Evolutionary conservation across 2,113 vertebrate species (phyloP).

Genomic region (Eulemur macaco): DNA sequence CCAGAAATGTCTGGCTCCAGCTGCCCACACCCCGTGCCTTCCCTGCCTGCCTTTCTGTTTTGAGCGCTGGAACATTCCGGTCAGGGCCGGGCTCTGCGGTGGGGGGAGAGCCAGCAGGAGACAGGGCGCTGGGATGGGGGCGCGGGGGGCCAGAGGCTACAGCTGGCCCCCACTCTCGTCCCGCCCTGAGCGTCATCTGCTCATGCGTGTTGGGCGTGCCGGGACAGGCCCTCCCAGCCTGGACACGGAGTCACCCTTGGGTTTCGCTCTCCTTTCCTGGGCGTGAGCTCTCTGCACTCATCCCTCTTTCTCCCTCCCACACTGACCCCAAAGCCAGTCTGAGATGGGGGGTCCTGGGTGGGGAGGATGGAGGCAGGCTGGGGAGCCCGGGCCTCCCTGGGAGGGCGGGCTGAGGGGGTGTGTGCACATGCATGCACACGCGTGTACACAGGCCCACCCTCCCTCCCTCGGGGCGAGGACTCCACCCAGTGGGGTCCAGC

Average conservation of each 20-base stretch:
- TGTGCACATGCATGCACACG: rapidly evolving
- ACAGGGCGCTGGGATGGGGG: not conserved
- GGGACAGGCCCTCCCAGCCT: too few relatives aligned
- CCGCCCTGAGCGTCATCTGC: too few relatives aligned
- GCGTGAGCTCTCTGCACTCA: not conserved
- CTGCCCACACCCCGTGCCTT: not conserved
- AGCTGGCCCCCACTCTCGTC: not conserved
- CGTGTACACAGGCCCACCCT: not conserved
- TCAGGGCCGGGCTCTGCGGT: not conserved
- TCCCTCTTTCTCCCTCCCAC: not conserved
- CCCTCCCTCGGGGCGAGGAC: rapidly evolving
- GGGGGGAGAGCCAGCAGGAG: not conserved
- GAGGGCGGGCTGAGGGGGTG: not conserved
- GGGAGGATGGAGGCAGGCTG: not conserved
- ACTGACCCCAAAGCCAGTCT: not conserved
- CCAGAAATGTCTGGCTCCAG: conserved; percentile 45
- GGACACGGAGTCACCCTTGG: too few relatives aligned
- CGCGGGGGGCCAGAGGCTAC: not conserved
- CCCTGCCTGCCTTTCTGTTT: not conserved
- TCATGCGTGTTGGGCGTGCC: rapidly evolving
- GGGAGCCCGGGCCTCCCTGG: not conserved
- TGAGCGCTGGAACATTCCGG: not conserved
- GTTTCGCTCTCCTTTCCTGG: not conserved
- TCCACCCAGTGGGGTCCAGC: rapidly evolving
- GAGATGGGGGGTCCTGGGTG: not conserved